Evolutionary conservation across 2,113 vertebrate genomes (phyloP).

Genomic region (Oreamnos americanus): DNA sequence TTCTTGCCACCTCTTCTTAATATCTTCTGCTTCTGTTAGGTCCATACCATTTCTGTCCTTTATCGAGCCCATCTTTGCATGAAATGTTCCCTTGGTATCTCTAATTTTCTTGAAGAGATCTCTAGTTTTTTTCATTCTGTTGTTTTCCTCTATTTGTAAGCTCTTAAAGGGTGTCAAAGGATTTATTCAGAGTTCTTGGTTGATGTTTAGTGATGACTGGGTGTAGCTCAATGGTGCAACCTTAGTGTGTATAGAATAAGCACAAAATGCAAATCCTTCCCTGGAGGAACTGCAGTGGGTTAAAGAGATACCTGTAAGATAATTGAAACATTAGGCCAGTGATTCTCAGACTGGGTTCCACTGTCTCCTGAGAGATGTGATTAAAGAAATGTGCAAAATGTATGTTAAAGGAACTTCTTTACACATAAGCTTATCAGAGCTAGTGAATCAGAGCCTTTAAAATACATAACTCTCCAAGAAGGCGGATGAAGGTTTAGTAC

Average conservation of each 20-base stretch:
- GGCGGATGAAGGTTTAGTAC: not conserved
- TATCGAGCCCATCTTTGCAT: too few relatives aligned
- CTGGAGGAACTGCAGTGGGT: not conserved
- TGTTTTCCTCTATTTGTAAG: too few relatives aligned
- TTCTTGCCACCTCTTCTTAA: too few relatives aligned
- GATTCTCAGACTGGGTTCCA: not conserved
- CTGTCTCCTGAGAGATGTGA: not conserved
- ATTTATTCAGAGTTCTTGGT: not conserved
- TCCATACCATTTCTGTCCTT: too few relatives aligned
- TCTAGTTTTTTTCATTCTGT: too few relatives aligned
- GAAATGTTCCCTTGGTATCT: too few relatives aligned
- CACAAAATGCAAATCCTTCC: not conserved
- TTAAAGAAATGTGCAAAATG: not conserved
- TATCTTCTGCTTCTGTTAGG: too few relatives aligned
- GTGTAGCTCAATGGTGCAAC: not conserved
- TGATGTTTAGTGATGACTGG: not conserved
- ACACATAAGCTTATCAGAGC: not conserved
- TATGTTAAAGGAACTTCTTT: not conserved
- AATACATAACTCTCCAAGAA: not conserved
- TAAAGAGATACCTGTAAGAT: not conserved
- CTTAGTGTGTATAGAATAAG: not conserved
- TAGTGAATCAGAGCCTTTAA: not conserved
- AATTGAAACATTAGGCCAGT: not conserved
- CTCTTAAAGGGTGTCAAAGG: not conserved
- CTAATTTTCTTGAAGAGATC: too few relatives aligned